Base-by-base conservation (phyloP, 2,113 vertebrate species). In the Pteruthius melanotis region DNA sequence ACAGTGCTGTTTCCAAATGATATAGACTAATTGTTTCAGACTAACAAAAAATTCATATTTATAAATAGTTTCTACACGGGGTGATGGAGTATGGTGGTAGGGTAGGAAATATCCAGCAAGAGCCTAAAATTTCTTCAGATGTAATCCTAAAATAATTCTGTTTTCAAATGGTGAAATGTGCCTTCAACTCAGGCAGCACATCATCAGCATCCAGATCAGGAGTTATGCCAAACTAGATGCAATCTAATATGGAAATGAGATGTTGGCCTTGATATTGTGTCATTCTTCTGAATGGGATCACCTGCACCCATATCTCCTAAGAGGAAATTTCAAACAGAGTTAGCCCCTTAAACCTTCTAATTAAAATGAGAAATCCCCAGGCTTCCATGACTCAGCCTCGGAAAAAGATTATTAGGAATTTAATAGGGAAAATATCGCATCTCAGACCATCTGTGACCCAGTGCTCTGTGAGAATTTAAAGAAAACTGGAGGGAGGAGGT, bases 401-500 rank as follows among this genome's bases (percentile, higher is more conserved):
- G 98, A 99, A 99, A 97, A 99, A 99, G 98, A 99, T 99, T 99
- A 99, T 99, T 99, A 99, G 99, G 99, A 99, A 99, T 99, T 99
- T 99, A 99, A 99, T 99, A 99, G 99, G 99, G 98, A 99, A 98
- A 99, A 98, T 99, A 99, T 99, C 98, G 93, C 98, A 98, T 98
- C 99, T 99, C 98, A 98, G 98, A 98, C 99, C 99, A 99, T 99
- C 99, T 99, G 99, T 99, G 99, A 99, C 98, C 99, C 98, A 98
- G 98, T 98, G 98, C 98, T 98, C 98, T 98, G 98, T 98, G 98
- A 97, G 98, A 98, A 98, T 98, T 99, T 99, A 98, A 98, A 98
- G 98, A 98, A 98, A 99, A 98, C 98, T 98, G 97, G 98, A 98
- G 98, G 98, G 98, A 97, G 97, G 98, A 96, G 93, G 97, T 96